A percentile compares a stretch with the other conserved stretches of the same genome.
Conservation (phyloP, 2,888 invertebrate species). For the Eupithecia centaureata region DNA sequence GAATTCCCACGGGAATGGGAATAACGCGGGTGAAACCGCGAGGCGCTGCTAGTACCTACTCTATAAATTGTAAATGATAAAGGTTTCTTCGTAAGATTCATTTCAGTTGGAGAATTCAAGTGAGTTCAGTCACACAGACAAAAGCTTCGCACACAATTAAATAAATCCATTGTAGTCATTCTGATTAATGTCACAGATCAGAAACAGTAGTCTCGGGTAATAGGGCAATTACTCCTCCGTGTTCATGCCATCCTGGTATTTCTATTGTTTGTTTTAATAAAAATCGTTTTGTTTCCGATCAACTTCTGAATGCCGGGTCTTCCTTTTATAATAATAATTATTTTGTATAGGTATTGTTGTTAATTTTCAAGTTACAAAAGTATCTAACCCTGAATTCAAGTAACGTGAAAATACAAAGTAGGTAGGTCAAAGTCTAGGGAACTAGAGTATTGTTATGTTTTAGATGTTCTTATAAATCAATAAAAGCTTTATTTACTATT, state of each 20-base stretch:
- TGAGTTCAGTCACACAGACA: conserved; percentile 6
- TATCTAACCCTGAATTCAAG: too few relatives aligned
- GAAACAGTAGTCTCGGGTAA: conserved; percentile 37
- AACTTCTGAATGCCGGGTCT: conserved; percentile 5
- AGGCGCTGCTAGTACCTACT: too few relatives aligned
- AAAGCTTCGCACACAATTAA: conserved; percentile 29
- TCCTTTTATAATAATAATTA: neutral
- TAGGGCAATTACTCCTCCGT: conserved; percentile 40
- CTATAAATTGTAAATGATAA: neutral
- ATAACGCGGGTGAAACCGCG: too few relatives aligned
- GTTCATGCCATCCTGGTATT: conserved; percentile 44
- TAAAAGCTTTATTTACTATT: too few relatives aligned
- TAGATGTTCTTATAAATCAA: too few relatives aligned
- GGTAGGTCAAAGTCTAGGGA: too few relatives aligned
- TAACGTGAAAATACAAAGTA: too few relatives aligned
- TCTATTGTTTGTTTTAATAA: conserved; percentile 39
- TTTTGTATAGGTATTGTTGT: too few relatives aligned
- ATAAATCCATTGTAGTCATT: conserved; percentile 36
- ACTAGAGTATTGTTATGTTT: too few relatives aligned
- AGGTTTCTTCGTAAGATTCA: neutral
- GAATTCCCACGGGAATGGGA: too few relatives aligned
- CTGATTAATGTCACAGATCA: conserved; percentile 41
- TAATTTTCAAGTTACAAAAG: too few relatives aligned
- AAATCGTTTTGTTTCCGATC: conserved; percentile 31
- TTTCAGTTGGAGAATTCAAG: neutral